These are phyloP conservation scores for Natrix natrix DNA, from an alignment of 2,797 vertebrate genomes.

Conservation along the genomic window DNA sequence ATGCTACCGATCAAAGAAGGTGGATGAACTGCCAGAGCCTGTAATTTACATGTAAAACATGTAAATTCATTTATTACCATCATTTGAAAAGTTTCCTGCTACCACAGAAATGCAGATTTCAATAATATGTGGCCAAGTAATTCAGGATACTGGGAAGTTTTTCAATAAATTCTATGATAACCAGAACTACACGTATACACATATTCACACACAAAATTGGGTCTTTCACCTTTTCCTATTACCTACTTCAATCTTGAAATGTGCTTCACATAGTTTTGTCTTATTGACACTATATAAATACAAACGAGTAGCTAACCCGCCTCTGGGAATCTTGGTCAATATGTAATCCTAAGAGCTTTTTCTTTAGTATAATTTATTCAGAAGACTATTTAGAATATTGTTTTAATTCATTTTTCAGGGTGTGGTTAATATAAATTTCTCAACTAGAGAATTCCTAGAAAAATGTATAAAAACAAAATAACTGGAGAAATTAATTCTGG, in stretches of 20 bases:
- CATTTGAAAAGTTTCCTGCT: conserved; percentile 72
- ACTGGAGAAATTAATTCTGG: neutral
- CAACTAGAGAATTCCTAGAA: neutral
- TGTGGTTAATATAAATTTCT: neutral
- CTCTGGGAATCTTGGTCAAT: conserved; percentile 26
- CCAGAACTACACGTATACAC: neutral
- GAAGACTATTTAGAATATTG: neutral
- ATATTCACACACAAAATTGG: neutral
- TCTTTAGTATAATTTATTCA: conserved; percentile 38
- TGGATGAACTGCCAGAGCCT: conserved; percentile 70
- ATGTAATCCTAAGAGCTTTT: conserved; percentile 32
- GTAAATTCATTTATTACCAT: conserved; percentile 69
- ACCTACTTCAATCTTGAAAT: conserved; percentile 37
- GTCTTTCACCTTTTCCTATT: conserved; percentile 45
- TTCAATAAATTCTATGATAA: conserved; percentile 62
- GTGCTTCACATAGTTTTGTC: conserved; percentile 42
- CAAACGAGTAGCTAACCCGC: conserved; percentile 44
- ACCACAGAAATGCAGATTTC: conserved; percentile 70
- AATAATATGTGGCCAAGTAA: conserved; percentile 65
- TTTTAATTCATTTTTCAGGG: neutral
- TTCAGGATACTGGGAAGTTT: conserved; percentile 54
- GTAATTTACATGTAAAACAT: conserved; percentile 70
- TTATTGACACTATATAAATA: conserved; percentile 23
- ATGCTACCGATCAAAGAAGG: conserved; percentile 65
- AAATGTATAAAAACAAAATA: neutral